phyloP scores from a whole-genome alignment of 1,140 invertebrate species.

The Oryzaephilus surinamensis region DNA sequence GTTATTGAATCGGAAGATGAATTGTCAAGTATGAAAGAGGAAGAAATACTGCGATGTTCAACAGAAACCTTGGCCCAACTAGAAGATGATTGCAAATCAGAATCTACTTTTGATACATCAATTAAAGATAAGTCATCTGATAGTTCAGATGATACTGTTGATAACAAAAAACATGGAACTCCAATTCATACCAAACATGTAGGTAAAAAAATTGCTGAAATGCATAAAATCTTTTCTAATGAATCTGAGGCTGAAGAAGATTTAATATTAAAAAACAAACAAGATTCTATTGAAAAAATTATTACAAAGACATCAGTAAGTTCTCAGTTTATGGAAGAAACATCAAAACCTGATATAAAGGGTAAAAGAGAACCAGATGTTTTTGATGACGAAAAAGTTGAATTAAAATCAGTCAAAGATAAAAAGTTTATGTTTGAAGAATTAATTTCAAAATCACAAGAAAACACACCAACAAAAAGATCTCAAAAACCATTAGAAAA shows the following conservation, averaged over 20 bases:
- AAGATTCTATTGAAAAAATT: too few relatives aligned
- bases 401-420: slow-evolving; percentile 40
- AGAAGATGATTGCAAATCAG: slow-evolving; percentile 27
- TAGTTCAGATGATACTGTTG: slow-evolving; percentile 11
- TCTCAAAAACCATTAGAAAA: background rate
- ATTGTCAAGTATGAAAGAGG: slow-evolving; percentile 34
- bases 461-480: slow-evolving; percentile 21
- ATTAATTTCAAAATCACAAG: slow-evolving; percentile 29
- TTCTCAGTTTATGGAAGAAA: slow-evolving; percentile 11
- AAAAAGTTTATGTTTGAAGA: slow-evolving; percentile 46
- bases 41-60: slow-evolving; percentile 29
- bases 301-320: slow-evolving; percentile 8
- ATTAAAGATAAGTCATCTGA: slow-evolving; percentile 11
- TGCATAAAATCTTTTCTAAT: slow-evolving; percentile 38
- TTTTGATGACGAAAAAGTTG: slow-evolving; percentile 32
- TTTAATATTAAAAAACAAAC: slow-evolving; percentile 9
- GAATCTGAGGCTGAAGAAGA: slow-evolving; percentile 9
- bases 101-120: slow-evolving; percentile 17
- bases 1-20: slow-evolving; percentile 34
- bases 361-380: background rate
- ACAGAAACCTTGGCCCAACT: slow-evolving; percentile 34
- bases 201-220: slow-evolving; percentile 39
- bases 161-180: slow-evolving; percentile 14
- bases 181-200: slow-evolving; percentile 31
- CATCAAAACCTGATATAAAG: slow-evolving; percentile 15